Conservation (phyloP, 2,113 vertebrate species). For the Datnioides undecimradiatus region DNA sequence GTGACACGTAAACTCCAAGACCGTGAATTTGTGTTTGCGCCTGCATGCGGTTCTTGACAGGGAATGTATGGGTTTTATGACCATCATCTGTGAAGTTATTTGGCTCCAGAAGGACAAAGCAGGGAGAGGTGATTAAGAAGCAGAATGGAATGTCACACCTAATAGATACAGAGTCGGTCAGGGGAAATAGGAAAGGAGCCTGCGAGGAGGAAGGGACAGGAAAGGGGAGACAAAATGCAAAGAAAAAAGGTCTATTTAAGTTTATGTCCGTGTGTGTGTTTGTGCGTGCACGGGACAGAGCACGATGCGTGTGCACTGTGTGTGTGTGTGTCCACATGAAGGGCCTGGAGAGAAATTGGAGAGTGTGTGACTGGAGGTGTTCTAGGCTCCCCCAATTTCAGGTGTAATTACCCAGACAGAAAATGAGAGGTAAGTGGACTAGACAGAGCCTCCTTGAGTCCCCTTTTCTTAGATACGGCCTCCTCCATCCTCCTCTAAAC, state of each 20-base stretch:
- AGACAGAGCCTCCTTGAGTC: constrained; percentile 55
- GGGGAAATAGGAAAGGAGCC: constrained; percentile 64
- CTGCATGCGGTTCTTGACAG: constrained; percentile 46
- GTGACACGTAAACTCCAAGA: constrained; percentile 32
- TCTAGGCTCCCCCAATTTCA: constrained; percentile 75
- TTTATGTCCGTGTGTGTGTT: constrained; percentile 7
- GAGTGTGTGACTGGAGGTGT: constrained; percentile 49
- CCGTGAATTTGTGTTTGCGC: constrained; percentile 60
- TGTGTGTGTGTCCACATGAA: constrained; percentile 19
- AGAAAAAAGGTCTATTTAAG: constrained; percentile 40
- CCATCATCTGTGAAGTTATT: constrained; percentile 74
- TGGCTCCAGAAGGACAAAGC: constrained; percentile 73
- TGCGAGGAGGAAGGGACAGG: constrained; percentile 24
- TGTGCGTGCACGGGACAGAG: background rate
- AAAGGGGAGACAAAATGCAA: constrained; percentile 36
- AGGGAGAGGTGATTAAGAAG: constrained; percentile 80
- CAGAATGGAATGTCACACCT: constrained; percentile 83
- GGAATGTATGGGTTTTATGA: constrained; percentile 60
- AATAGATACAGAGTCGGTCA: constrained; percentile 80
- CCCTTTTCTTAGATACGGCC: constrained; percentile 33
- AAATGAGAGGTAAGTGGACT: constrained; percentile 71
- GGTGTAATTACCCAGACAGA: constrained; percentile 79
- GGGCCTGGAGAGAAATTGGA: constrained; percentile 54
- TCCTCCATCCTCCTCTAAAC: constrained; percentile 7
- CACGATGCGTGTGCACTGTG: background rate